Base-by-base conservation (phyloP, 2,888 invertebrate species). In the Chrysodeixis includens region DNA sequence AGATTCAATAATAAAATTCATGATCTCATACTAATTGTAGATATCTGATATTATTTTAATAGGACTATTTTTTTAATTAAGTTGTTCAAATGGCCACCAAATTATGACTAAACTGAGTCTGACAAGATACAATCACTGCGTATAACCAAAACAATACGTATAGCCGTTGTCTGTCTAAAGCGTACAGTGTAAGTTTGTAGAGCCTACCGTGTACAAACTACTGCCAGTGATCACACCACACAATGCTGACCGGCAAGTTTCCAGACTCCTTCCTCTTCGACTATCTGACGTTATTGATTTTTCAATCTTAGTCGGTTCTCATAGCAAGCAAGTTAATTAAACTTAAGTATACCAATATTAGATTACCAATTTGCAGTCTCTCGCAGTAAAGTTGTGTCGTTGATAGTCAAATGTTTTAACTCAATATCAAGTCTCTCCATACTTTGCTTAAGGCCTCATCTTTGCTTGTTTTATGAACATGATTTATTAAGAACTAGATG, bases 271-370 rank as follows among this genome's bases (percentile, higher is more conserved):
- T 32, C 7, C 26, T 55, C 6, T 7, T 18, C 32, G 18, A 35
- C 12, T 12, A 20, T 35, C 6, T 6, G 16, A 14, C n/a, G 9
- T 18, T 56, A 56, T 62, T 62, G 40, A 62, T 56, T 56, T 56
- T 52, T 40, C 22, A 40, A n/a, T 30, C 16, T 18, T 1, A 51
- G 14, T 40, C n/a, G 12, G 14, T 20, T 0, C 35, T 9, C 14
- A 16, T 30, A 53, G n/a, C 6, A 3, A 49, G 35, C 30, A 1
- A 49, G 18, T 54, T 56, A 14, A 56, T 35, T 20, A 46, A 52
- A 63, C 22, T 62, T 18, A 56, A 10, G 30, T 54, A 35, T 20
- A 55, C 35, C 20, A 55, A 55, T 55, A 54, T 54, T 32, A 54
- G 32, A 32, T 54, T 14, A 14, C 35, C 35, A 35, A 12, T 35